phyloP scores from a whole-genome alignment of 1,140 invertebrate genomes.

The Hyposmocoma kahamanoa region DNA sequence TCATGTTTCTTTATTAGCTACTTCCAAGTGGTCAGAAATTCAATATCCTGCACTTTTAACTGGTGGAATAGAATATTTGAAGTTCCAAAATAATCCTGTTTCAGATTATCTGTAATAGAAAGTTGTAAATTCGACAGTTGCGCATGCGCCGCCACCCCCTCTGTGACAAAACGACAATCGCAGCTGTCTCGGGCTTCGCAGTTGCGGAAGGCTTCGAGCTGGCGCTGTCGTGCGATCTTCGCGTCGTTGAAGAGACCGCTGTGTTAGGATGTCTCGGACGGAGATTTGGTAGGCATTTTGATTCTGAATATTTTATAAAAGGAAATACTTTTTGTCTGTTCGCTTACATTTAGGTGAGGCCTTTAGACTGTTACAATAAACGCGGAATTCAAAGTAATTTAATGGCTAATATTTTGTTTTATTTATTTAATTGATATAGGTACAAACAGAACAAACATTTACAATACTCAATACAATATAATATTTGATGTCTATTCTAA shows the following conservation, averaged over 20 bases:
- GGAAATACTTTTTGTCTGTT: too few relatives aligned
- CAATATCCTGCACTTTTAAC: too few relatives aligned
- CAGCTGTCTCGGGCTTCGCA: constrained; percentile 89
- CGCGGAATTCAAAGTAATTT: too few relatives aligned
- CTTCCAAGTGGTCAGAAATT: too few relatives aligned
- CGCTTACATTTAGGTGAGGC: too few relatives aligned
- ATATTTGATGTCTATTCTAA: too few relatives aligned
- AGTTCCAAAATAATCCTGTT: neutral
- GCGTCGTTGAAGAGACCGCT: constrained; percentile 89
- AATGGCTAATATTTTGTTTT: too few relatives aligned
- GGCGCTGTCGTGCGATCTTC: constrained; percentile 91
- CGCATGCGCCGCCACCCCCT: constrained; percentile 68
- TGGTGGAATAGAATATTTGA: neutral
- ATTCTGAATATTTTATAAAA: neutral
- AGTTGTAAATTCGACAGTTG: constrained; percentile 34
- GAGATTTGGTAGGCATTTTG: constrained; percentile 82
- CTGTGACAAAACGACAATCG: constrained; percentile 88
- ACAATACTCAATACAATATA: too few relatives aligned
- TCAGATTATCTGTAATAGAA: constrained; percentile 13
- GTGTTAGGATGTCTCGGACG: constrained; percentile 88
- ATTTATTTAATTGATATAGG: too few relatives aligned
- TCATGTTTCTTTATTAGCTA: too few relatives aligned
- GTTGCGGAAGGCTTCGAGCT: constrained; percentile 93
- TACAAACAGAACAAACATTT: too few relatives aligned
- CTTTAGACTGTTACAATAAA: too few relatives aligned